Percentiles rank a stretch among this genome's conserved stretches.
phyloP scores from a whole-genome alignment of 2,113 vertebrate genomes.

The Penelope pileata region DNA sequence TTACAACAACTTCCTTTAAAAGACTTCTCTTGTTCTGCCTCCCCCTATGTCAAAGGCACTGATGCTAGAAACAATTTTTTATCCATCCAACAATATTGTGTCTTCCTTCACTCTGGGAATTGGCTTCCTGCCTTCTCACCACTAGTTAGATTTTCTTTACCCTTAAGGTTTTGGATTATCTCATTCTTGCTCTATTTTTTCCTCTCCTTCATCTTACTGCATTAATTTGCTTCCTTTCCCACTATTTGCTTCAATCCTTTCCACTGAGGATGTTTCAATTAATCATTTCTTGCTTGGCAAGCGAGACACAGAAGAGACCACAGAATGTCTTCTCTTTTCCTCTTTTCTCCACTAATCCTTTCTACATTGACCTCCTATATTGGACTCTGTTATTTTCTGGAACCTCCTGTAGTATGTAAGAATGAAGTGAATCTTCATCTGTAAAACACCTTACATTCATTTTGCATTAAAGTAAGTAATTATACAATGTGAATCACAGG shows the following conservation, averaged over 20 bases:
- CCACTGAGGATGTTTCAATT: not conserved
- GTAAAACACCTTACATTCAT: not conserved
- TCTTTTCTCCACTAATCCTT: not conserved
- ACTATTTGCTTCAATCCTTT: not conserved
- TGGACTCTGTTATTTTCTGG: not conserved
- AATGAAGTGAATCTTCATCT: not conserved
- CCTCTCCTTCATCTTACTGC: not conserved
- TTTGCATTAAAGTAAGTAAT: not conserved
- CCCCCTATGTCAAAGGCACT: not conserved
- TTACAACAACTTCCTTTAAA: conserved; percentile 30
- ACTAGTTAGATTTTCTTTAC: not conserved
- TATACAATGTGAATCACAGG: not conserved
- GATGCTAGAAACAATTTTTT: conserved; percentile 4
- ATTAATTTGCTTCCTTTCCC: conserved; percentile 9
- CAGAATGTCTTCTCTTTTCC: not conserved
- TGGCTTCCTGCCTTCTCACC: conserved; percentile 14
- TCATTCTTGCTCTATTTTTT: conserved; percentile 23
- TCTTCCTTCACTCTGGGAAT: conserved; percentile 1
- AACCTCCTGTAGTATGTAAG: not conserved
- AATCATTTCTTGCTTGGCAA: not conserved
- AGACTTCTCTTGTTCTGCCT: not conserved
- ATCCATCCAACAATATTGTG: not conserved
- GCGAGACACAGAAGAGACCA: too few species aligned
- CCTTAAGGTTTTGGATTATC: not conserved
- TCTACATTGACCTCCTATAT: not conserved